phyloP scores from a whole-genome alignment of 2,113 vertebrate species.

The Mastomys coucha region DNA sequence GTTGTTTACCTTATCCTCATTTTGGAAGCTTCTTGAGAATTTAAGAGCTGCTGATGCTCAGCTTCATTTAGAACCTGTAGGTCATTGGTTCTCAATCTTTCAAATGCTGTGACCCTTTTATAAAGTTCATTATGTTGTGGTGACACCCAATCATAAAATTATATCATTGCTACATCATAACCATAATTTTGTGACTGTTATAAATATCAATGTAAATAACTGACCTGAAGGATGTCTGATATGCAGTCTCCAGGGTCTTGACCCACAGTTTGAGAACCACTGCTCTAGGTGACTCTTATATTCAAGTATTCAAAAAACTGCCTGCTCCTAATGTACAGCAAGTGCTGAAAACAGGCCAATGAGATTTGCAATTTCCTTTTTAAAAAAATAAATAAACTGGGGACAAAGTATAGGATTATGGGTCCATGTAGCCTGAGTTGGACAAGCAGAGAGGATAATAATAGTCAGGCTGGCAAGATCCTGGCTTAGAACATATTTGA shows the following conservation, averaged over 20 bases:
- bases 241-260: neutral
- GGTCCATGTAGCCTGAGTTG: neutral
- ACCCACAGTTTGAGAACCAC: neutral
- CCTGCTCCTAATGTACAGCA: neutral
- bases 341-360: neutral
- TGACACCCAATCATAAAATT: neutral
- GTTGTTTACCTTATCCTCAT: neutral
- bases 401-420: neutral
- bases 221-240: neutral
- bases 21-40: neutral
- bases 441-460: neutral
- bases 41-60: neutral
- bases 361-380: slow-evolving; percentile 3
- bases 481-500: neutral
- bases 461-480: neutral
- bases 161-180: neutral
- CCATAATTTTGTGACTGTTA: neutral
- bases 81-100: neutral
- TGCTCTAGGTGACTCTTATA: neutral
- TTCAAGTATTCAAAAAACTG: neutral
- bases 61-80: neutral
- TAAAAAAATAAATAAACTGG: slow-evolving; percentile 18
- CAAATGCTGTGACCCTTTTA: neutral
- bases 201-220: neutral
- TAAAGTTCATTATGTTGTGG: neutral